A percentile compares a stretch with the other conserved stretches of the same genome.
These are phyloP conservation scores for Phorcus lineatus DNA, from an alignment of 2,888 invertebrate genomes.

Conservation along the genomic window DNA sequence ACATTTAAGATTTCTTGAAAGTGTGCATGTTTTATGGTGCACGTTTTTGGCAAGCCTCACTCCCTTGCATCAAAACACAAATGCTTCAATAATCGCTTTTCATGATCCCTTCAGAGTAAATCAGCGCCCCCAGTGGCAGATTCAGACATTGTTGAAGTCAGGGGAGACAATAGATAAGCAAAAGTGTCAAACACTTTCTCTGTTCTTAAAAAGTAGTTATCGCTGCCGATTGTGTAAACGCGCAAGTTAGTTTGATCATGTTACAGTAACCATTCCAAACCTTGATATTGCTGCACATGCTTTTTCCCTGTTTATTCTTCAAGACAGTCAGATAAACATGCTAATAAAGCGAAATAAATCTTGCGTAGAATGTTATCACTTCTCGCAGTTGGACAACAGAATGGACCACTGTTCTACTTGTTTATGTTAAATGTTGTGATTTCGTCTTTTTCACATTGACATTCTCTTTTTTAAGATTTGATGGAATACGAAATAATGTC, in stretches of 20 bases:
- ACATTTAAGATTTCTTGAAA: neutral
- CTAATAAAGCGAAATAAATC: conserved; percentile 10
- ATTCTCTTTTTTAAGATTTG: neutral
- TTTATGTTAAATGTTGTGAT: neutral
- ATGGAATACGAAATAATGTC: neutral
- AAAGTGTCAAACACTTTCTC: neutral
- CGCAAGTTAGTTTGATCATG: neutral
- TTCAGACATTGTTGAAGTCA: neutral
- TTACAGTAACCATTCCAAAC: neutral
- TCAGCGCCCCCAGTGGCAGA: neutral
- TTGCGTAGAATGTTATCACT: neutral
- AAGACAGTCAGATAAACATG: neutral
- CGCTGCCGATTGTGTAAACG: neutral
- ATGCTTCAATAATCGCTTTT: neutral
- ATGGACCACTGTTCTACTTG: neutral
- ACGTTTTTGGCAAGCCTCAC: neutral
- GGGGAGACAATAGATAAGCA: neutral
- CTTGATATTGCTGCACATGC: neutral
- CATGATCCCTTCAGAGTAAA: neutral
- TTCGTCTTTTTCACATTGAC: neutral
- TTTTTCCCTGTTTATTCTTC: neutral
- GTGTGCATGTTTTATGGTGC: neutral
- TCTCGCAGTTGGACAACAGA: neutral
- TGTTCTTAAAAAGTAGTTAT: neutral
- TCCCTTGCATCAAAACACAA: neutral